Percentiles rank a stretch among this genome's conserved stretches.
Evolutionary conservation across 2,797 vertebrate genomes (phyloP).

Genomic region (Scleropages formosus): DNA sequence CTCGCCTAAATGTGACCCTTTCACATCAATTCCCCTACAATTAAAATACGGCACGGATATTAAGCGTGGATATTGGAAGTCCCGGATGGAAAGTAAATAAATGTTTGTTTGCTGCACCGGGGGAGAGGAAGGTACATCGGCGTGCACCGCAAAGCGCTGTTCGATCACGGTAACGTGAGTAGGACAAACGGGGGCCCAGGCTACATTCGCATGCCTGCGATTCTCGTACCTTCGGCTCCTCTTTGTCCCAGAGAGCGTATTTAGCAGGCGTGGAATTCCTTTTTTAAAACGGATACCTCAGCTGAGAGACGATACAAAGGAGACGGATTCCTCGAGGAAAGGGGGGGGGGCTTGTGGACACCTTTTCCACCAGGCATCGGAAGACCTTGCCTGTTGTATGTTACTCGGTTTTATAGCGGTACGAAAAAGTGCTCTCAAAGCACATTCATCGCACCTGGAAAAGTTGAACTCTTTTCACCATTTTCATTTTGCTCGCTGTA

Average conservation of each 20-base stretch:
- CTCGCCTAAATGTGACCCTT: slow-evolving; percentile 27
- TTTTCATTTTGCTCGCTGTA: neutral
- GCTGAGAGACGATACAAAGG: slow-evolving; percentile 28
- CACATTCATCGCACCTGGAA: neutral
- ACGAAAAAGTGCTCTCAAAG: neutral
- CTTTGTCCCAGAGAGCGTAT: slow-evolving; percentile 28
- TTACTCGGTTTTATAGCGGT: neutral
- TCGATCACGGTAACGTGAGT: slow-evolving; percentile 22
- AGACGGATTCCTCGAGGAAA: slow-evolving; percentile 21
- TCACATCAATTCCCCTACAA: neutral
- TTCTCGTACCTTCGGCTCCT: slow-evolving; percentile 16
- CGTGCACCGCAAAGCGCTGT: slow-evolving; percentile 15
- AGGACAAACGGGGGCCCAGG: slow-evolving; percentile 22
- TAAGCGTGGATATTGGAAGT: neutral
- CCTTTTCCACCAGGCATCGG: neutral
- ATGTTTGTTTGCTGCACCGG: slow-evolving; percentile 11
- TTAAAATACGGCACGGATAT: neutral
- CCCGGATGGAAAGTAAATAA: neutral
- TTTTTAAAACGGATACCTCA: slow-evolving; percentile 22
- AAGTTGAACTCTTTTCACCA: slow-evolving; percentile 2
- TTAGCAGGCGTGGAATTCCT: slow-evolving; percentile 32
- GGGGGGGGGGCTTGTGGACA: slow-evolving; percentile 20
- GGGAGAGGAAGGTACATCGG: slow-evolving; percentile 1
- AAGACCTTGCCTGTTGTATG: neutral
- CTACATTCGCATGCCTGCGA: slow-evolving; percentile 26